A percentile compares a stretch with the other conserved stretches of the same genome.
Evolutionary conservation across 2,113 vertebrate species (phyloP).

Genomic region (Telmatochromis sp.): DNA sequence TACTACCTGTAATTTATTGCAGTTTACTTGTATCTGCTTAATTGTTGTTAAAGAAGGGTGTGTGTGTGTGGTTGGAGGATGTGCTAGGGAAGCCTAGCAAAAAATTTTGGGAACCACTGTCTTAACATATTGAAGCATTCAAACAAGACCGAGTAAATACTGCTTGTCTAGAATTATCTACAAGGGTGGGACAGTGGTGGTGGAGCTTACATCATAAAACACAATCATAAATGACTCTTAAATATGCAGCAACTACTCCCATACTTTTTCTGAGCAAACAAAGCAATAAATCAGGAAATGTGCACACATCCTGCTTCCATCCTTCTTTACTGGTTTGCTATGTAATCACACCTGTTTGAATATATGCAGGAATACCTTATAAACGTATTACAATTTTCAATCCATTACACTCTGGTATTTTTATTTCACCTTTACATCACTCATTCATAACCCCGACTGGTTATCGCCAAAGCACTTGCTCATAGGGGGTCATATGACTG

Average conservation of each 20-base stretch:
- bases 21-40: not conserved
- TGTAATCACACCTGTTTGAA: not conserved
- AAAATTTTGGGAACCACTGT: not conserved
- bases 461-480: not conserved
- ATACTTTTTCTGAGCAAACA: not conserved
- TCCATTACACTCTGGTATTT: not conserved
- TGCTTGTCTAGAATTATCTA: not conserved
- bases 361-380: not conserved
- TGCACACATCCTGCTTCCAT: not conserved
- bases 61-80: not conserved
- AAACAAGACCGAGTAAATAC: not conserved
- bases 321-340: not conserved
- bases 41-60: not conserved
- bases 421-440: not conserved
- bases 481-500: not conserved
- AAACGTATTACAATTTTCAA: not conserved
- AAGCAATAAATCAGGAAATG: not conserved
- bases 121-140: not conserved
- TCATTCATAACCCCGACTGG: not conserved
- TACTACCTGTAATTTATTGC: not conserved
- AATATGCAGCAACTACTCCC: not conserved
- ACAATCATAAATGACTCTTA: not conserved
- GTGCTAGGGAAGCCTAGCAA: not conserved
- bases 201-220: not conserved
- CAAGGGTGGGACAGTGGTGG: not conserved